Conservation (phyloP, 1,140 invertebrate species). For the Chrysomallon squamiferum region DNA sequence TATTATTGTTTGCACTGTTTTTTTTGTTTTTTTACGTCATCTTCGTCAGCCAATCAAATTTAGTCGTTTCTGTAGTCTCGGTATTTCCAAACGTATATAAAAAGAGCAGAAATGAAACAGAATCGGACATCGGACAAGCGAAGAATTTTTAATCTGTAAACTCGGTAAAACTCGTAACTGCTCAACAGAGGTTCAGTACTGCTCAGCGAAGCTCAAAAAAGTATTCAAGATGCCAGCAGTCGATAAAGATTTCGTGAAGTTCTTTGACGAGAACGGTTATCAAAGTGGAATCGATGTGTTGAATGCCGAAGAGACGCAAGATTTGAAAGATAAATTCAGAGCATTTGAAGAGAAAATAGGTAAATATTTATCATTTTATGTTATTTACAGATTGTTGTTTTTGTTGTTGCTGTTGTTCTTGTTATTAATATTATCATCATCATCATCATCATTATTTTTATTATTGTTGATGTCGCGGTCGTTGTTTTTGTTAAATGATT, state of each 20-base stretch:
- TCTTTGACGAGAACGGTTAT: constrained; percentile 30
- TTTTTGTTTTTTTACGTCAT: no score
- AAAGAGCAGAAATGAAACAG: no score
- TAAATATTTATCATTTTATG: constrained; percentile 4
- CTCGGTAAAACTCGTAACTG: no score
- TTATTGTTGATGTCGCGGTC: neutral
- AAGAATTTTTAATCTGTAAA: no score
- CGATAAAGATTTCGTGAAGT: constrained; percentile 11
- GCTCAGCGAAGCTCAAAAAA: no score
- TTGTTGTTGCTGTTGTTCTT: neutral
- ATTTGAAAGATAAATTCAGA: constrained; percentile 26
- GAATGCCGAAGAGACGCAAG: constrained; percentile 14
- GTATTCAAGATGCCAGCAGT: neutral
- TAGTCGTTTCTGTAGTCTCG: no score
- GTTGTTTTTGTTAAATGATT: neutral
- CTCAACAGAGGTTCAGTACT: no score
- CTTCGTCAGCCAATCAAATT: no score
- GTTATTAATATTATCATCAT: neutral
- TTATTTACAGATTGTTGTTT: neutral
- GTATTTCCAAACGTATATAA: no score
- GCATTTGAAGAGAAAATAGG: constrained; percentile 25
- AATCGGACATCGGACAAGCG: no score
- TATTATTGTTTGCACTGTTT: no score
- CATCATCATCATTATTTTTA: neutral
- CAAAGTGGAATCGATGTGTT: constrained; percentile 20